Conservation (phyloP, 2,113 vertebrate genomes). For the Entelurus aequoreus region DNA sequence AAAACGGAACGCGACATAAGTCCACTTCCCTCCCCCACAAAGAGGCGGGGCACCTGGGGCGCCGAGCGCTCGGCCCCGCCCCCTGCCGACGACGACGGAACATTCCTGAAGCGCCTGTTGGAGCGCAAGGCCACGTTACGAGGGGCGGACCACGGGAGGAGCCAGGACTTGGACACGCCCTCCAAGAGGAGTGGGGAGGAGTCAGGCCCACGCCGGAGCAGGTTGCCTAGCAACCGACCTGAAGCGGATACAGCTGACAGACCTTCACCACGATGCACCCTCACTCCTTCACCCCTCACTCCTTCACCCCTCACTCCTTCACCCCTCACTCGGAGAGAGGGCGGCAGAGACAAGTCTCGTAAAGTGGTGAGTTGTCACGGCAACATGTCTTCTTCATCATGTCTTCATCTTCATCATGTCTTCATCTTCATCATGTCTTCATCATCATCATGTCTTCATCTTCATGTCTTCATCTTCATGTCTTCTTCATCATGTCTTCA, state of each 20-base stretch:
- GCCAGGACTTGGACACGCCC: constrained; percentile 77
- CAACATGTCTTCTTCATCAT: no score
- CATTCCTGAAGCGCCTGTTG: constrained; percentile 78
- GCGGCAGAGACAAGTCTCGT: constrained; percentile 76
- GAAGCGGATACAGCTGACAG: constrained; percentile 69
- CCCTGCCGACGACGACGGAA: constrained; percentile 74
- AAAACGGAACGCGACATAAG: constrained; percentile 72
- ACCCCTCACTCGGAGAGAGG: constrained; percentile 76
- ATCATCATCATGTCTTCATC: no score
- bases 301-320: constrained; percentile 67
- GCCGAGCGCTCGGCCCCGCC: constrained; percentile 49
- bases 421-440: no score
- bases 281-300: constrained; percentile 70
- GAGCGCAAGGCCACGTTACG: constrained; percentile 79
- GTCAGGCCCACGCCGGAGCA: constrained; percentile 49
- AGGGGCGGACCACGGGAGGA: constrained; percentile 37
- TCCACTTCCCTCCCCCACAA: constrained; percentile 75
- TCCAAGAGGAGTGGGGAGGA: constrained; percentile 71
- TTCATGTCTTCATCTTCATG: no score
- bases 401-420: no score
- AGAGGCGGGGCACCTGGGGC: constrained; percentile 73
- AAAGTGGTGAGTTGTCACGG: constrained; percentile 79
- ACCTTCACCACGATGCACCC: constrained; percentile 61
- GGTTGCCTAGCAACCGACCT: constrained; percentile 51
- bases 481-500: no score